Conservation (phyloP, 2,113 vertebrate genomes). For the Hiodon tergisus region DNA sequence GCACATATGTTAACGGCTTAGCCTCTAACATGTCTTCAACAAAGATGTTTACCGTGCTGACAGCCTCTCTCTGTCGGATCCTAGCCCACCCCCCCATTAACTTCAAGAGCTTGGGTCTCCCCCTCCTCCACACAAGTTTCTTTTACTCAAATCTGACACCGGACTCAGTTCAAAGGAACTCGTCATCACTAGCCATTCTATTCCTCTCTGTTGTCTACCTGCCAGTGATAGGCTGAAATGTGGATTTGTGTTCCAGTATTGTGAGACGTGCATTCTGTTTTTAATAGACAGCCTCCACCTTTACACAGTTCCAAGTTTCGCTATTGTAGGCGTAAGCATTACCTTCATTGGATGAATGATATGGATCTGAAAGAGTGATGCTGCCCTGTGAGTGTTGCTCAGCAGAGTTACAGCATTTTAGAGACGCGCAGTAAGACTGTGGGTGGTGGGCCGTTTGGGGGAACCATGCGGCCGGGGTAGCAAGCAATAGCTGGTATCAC, state of each 20-base stretch:
- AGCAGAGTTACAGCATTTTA: background rate
- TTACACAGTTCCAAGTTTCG: no score
- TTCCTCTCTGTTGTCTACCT: no score
- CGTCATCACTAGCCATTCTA: background rate
- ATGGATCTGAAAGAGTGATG: background rate
- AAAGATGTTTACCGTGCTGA: no score
- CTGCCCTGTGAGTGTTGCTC: background rate
- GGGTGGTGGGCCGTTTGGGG: no score
- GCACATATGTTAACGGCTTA: no score
- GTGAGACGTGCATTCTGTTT: slow-evolving; percentile 14
- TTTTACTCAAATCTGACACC: background rate
- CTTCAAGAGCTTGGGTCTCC: background rate
- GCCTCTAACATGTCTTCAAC: no score
- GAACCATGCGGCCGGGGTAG: no score
- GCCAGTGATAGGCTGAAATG: no score
- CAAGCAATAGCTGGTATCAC: no score
- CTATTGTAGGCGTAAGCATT: background rate
- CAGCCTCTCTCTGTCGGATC: background rate
- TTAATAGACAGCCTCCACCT: background rate
- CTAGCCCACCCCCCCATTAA: background rate
- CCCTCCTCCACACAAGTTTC: background rate
- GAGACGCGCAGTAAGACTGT: no score
- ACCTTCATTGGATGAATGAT: no score
- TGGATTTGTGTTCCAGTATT: background rate
- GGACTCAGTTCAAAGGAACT: slow-evolving; percentile 10